These are phyloP conservation scores for Pomacea maculata DNA, from an alignment of 1,140 invertebrate genomes.

Conservation along the genomic window DNA sequence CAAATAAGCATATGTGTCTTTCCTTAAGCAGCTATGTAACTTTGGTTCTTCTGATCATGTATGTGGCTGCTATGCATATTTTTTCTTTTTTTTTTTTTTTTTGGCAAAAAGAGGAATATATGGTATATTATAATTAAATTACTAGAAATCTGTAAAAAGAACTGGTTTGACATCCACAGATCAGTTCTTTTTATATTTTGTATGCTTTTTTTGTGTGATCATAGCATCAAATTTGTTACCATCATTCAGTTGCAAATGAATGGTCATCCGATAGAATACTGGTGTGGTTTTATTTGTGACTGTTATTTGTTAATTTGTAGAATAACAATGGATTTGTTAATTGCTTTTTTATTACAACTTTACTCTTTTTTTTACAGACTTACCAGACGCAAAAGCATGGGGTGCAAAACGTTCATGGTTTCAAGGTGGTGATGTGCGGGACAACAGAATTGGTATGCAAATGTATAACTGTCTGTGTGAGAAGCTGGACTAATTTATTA, in stretches of 20 bases:
- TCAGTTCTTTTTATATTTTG: no score
- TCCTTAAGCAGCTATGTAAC: no score
- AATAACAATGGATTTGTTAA: neutral
- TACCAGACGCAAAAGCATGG: slow-evolving; percentile 86
- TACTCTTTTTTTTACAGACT: slow-evolving; percentile 55
- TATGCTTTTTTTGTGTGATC: neutral
- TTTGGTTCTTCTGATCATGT: no score
- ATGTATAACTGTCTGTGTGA: neutral
- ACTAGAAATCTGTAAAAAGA: no score
- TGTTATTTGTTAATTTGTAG: slow-evolving; percentile 3
- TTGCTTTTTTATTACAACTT: neutral
- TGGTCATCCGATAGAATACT: slow-evolving; percentile 3
- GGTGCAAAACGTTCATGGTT: slow-evolving; percentile 81
- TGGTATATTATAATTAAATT: no score
- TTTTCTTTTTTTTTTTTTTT: no score
- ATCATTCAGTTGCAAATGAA: neutral
- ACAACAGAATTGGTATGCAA: slow-evolving; percentile 77
- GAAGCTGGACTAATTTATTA: no score
- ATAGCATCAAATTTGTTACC: neutral
- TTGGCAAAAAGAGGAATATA: no score
- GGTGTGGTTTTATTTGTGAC: neutral
- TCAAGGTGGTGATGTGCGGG: slow-evolving; percentile 87
- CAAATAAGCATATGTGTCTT: no score
- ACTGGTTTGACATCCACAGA: no score
- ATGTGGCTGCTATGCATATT: no score